These are phyloP conservation scores for Empis livida DNA, from an alignment of 2,888 invertebrate species.

Conservation along the genomic window DNA sequence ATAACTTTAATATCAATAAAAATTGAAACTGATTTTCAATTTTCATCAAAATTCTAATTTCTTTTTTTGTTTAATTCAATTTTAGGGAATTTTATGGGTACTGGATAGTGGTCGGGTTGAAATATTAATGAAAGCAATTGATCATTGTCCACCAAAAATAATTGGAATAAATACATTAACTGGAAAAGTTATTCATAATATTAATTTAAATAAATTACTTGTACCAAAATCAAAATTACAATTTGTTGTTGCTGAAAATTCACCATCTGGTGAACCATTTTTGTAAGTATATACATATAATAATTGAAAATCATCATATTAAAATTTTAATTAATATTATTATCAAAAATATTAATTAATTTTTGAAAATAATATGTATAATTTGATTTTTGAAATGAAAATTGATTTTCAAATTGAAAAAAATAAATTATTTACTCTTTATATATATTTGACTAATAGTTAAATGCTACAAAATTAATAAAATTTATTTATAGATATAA, in stretches of 20 bases:
- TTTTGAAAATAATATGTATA: slow-evolving; percentile 1
- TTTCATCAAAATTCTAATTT: background rate
- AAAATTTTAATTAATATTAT: background rate
- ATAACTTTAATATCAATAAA: too few species aligned
- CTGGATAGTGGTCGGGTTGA: slow-evolving; percentile 47
- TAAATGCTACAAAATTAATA: background rate
- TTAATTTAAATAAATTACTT: slow-evolving; percentile 42
- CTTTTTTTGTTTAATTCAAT: background rate
- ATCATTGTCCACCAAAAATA: slow-evolving; percentile 46
- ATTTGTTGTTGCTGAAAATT: slow-evolving; percentile 45
- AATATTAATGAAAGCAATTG: slow-evolving; percentile 43
- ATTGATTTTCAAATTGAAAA: too few species aligned
- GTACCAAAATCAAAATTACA: slow-evolving; percentile 42
- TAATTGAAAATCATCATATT: too few species aligned
- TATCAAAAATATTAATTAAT: slow-evolving; percentile 5
- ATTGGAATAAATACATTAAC: slow-evolving; percentile 44
- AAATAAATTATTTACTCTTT: background rate
- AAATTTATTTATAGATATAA: background rate
- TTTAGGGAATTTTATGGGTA: slow-evolving; percentile 43
- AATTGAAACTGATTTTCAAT: too few species aligned
- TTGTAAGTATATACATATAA: slow-evolving; percentile 36
- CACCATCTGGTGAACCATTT: slow-evolving; percentile 36
- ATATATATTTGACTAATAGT: background rate
- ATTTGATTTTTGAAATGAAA: too few species aligned
- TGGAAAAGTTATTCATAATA: slow-evolving; percentile 43